phyloP scores from a whole-genome alignment of 1,140 invertebrate genomes.

The Cheumatopsyche charites region DNA sequence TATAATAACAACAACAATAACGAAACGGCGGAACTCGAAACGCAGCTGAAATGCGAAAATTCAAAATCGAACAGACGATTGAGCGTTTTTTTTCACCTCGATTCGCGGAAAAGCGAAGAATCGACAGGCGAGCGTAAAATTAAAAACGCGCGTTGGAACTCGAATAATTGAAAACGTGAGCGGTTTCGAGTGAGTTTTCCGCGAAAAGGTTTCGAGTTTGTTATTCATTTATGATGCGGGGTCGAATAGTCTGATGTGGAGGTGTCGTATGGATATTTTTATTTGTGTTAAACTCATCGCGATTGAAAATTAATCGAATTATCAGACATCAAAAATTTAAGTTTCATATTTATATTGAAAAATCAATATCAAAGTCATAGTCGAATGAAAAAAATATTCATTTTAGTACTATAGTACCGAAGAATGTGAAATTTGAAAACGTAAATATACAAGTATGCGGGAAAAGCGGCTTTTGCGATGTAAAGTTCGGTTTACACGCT shows the following conservation, averaged over 20 bases:
- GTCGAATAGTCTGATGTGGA: no score
- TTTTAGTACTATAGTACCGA: no score
- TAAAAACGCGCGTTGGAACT: not conserved
- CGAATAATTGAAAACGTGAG: slow-evolving; percentile 19
- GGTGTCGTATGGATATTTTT: no score
- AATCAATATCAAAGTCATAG: no score
- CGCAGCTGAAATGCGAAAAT: slow-evolving; percentile 29
- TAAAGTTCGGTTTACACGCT: slow-evolving; percentile 12
- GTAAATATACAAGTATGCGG: not conserved
- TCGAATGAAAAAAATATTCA: slow-evolving; percentile 21
- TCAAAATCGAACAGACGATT: not conserved
- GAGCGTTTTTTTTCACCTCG: not conserved
- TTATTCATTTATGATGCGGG: slow-evolving; percentile 11
- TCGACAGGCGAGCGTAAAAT: not conserved
- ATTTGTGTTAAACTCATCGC: no score
- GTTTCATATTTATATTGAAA: no score
- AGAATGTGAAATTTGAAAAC: slow-evolving; percentile 17
- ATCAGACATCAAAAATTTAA: no score
- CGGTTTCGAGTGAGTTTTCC: not conserved
- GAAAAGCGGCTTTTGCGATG: slow-evolving; percentile 16
- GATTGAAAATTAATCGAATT: no score
- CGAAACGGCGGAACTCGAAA: slow-evolving; percentile 36
- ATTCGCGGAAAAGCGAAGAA: not conserved
- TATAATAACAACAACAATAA: slow-evolving; percentile 41
- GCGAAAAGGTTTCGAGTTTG: not conserved